Evolutionary conservation across 2,797 vertebrate species (phyloP).

Genomic region (Vultur gryphus): DNA sequence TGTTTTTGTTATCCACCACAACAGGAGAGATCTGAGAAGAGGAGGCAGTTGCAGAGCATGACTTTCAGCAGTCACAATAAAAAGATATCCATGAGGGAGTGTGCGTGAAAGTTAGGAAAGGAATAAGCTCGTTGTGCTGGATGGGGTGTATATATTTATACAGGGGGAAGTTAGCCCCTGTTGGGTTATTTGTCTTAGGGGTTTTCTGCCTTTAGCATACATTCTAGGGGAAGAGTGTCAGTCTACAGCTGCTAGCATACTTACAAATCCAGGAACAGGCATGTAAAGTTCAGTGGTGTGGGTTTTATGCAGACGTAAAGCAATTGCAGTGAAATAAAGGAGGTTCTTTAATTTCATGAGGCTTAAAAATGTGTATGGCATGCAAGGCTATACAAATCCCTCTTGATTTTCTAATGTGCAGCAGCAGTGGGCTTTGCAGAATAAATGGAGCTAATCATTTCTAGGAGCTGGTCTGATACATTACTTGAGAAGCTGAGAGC

Average conservation of each 20-base stretch:
- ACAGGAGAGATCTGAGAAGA: not conserved
- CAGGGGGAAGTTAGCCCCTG: not conserved
- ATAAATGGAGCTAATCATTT: constrained; percentile 19
- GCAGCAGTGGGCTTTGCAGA: not conserved
- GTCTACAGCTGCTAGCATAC: not conserved
- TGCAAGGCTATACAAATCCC: not conserved
- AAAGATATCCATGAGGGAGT: not conserved
- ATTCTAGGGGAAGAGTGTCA: not conserved
- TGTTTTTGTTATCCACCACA: not conserved
- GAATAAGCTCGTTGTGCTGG: not conserved
- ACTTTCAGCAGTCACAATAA: not conserved
- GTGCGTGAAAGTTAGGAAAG: not conserved
- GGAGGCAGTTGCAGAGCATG: not conserved
- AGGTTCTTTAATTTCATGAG: constrained; percentile 5
- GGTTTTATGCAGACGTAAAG: constrained; percentile 15
- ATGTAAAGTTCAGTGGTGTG: not conserved
- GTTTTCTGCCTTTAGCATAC: not conserved
- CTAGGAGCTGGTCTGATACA: not conserved
- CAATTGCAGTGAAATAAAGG: constrained; percentile 18
- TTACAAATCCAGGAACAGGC: not conserved
- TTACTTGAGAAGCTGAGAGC: not conserved
- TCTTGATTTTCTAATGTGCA: not conserved
- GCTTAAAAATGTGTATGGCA: constrained; percentile 24
- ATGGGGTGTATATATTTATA: not conserved
- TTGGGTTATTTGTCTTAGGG: not conserved